phyloP scores from a whole-genome alignment of 2,113 vertebrate genomes.

The Oreochromis spilurus region DNA sequence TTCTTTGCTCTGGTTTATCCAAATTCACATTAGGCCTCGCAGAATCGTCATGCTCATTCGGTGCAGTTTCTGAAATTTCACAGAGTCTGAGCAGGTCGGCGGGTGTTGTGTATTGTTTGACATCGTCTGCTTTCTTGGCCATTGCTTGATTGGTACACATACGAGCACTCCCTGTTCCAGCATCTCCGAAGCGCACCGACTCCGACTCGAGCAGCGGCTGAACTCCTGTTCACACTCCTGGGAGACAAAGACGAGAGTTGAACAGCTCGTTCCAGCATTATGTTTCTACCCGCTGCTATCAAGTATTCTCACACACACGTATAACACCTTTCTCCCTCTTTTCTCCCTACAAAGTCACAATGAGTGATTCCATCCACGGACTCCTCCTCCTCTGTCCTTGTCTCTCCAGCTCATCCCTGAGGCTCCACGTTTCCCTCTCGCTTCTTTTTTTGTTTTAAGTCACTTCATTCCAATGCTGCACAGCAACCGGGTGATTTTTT shows the following conservation, averaged over 20 bases:
- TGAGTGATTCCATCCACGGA: constrained; percentile 59
- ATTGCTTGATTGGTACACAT: background rate
- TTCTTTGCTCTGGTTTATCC: background rate
- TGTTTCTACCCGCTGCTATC: background rate
- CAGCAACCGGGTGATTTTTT: background rate
- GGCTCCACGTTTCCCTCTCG: constrained; percentile 19
- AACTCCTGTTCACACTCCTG: constrained; percentile 16
- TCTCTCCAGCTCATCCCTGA: constrained; percentile 38
- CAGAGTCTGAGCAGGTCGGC: background rate
- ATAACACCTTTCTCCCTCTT: constrained; percentile 4
- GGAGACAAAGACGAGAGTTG: constrained; percentile 17
- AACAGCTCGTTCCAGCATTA: constrained; percentile 15
- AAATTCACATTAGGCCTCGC: background rate
- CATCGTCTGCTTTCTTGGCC: background rate
- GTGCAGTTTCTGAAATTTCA: background rate
- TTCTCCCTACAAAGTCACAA: constrained; percentile 50
- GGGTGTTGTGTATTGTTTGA: background rate
- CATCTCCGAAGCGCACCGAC: background rate
- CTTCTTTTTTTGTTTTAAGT: constrained; percentile 55
- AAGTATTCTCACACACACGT: constrained; percentile 11
- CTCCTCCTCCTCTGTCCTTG: constrained; percentile 42
- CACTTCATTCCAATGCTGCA: constrained; percentile 59
- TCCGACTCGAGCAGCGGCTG: background rate
- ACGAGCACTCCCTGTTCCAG: background rate
- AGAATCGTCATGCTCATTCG: background rate